Conservation (phyloP, 2,797 vertebrate genomes). For the Tragopan temminckii region DNA sequence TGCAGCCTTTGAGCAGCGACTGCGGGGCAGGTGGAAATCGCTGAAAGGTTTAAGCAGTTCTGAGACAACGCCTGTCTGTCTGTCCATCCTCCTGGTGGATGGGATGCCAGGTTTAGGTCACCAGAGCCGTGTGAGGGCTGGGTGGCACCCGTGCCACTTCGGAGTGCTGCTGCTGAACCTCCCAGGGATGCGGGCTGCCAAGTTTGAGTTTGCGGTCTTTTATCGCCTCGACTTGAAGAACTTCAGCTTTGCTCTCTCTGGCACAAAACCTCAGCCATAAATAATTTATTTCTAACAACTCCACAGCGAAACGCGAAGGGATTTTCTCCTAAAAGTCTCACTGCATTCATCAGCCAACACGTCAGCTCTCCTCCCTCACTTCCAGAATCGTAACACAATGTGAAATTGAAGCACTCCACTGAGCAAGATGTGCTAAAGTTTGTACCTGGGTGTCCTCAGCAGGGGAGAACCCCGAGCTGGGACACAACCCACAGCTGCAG, state of each 20-base stretch:
- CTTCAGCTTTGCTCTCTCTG: neutral
- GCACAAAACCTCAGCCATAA: conserved; percentile 9
- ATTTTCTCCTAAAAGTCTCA: conserved; percentile 7
- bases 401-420: neutral
- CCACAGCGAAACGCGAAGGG: neutral
- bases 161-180: neutral
- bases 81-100: rapidly evolving
- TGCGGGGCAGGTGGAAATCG: neutral
- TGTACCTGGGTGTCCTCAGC: rapidly evolving
- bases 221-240: neutral
- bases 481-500: neutral
- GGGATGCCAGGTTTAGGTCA: neutral
- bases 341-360: conserved; percentile 2
- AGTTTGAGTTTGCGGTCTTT: neutral
- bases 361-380: neutral
- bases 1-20: neutral
- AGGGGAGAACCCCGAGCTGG: rapidly evolving
- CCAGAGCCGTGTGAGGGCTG: rapidly evolving
- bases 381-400: rapidly evolving
- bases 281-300: neutral
- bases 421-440: rapidly evolving
- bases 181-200: neutral
- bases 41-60: neutral
- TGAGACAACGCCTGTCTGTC: neutral
- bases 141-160: neutral